Percentiles rank a stretch among this genome's conserved stretches.
phyloP scores from a whole-genome alignment of 1,140 invertebrate genomes.

The Brachionus sp. region DNA sequence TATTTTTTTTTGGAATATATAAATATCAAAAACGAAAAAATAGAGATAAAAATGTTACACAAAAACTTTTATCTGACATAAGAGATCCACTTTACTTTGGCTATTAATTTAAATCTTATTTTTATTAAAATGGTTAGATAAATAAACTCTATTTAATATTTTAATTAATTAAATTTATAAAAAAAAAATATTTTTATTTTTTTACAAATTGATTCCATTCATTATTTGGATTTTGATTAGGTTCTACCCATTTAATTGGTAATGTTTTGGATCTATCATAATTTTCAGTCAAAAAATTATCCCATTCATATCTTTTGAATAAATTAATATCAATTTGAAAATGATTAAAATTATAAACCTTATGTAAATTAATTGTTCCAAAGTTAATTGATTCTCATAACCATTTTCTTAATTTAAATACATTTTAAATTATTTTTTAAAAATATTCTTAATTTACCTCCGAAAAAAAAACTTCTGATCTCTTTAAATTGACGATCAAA shows the following conservation, averaged over 20 bases:
- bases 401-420: neutral
- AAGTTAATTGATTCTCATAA: neutral
- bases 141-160: neutral
- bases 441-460: neutral
- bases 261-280: conserved; percentile 5
- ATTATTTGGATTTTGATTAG: conserved; percentile 30
- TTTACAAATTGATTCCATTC: conserved; percentile 27
- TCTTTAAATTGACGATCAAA: neutral
- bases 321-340: neutral
- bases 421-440: neutral
- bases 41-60: neutral
- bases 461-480: neutral
- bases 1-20: neutral
- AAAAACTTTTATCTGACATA: conserved; percentile 16
- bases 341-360: neutral
- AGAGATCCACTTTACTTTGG: conserved; percentile 31
- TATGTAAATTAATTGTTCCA: neutral
- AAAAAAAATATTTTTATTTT: neutral
- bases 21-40: neutral
- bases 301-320: conserved; percentile 5
- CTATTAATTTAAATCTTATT: neutral
- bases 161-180: neutral
- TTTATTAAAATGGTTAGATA: neutral
- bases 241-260: conserved; percentile 23
- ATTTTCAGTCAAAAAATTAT: neutral